These are phyloP conservation scores for Zaprionus nigranus DNA, from an alignment of 1,140 invertebrate species.

Conservation along the genomic window DNA sequence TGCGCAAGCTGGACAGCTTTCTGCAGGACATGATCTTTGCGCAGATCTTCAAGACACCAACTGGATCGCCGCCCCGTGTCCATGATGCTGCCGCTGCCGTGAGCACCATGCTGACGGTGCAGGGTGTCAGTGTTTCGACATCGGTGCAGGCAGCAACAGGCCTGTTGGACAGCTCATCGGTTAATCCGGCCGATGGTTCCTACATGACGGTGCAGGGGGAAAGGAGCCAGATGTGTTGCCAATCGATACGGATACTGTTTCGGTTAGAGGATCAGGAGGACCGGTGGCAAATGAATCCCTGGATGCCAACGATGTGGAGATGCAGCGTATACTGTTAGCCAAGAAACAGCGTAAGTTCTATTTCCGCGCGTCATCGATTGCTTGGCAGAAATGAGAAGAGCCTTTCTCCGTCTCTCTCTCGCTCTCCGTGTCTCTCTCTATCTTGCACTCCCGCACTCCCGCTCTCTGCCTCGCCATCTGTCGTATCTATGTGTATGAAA, in stretches of 20 bases:
- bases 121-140: neutral
- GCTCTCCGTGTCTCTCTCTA: neutral
- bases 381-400: slow-evolving; percentile 22
- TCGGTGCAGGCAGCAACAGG: neutral
- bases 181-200: slow-evolving; percentile 1
- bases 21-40: slow-evolving; percentile 92
- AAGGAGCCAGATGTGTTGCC: neutral
- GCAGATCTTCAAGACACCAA: slow-evolving; percentile 89
- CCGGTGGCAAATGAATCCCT: neutral
- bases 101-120: slow-evolving; percentile 1
- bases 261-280: neutral
- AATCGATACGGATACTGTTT: neutral
- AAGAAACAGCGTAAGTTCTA: slow-evolving; percentile 39
- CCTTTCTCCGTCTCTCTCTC: neutral
- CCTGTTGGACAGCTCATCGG: neutral
- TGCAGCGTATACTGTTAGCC: slow-evolving; percentile 6
- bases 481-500: neutral
- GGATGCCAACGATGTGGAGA: slow-evolving; percentile 10
- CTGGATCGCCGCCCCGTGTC: slow-evolving; percentile 89
- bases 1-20: slow-evolving; percentile 95
- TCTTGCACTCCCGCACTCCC: neutral
- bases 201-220: neutral
- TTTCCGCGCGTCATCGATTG: slow-evolving; percentile 12
- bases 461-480: neutral
- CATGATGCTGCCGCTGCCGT: slow-evolving; percentile 15